These are phyloP conservation scores for Calliphora vomitoria DNA, from an alignment of 2,888 invertebrate species.

Conservation along the genomic window DNA sequence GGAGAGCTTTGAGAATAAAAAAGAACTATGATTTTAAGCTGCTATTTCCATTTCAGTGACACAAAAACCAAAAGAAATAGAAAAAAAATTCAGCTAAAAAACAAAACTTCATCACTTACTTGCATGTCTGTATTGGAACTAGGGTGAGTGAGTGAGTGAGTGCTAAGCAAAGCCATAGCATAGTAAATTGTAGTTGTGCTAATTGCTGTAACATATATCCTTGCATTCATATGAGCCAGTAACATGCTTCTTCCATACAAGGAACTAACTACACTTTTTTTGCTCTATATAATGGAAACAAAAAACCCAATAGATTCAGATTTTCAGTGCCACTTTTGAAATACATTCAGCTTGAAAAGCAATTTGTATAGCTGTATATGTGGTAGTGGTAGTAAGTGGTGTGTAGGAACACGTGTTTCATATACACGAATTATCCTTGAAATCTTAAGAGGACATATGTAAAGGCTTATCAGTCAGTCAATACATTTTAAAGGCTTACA, in stretches of 20 bases:
- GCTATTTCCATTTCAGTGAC: not conserved
- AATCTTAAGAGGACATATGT: constrained; percentile 70
- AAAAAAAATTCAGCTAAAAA: constrained; percentile 17
- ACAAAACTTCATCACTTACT: constrained; percentile 44
- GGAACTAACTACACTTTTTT: not conserved
- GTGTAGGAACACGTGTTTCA: constrained; percentile 61
- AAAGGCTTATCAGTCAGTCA: constrained; percentile 62
- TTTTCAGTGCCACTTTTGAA: constrained; percentile 33
- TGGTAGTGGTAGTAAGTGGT: constrained; percentile 28
- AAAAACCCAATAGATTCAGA: constrained; percentile 21
- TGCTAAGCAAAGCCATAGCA: constrained; percentile 39
- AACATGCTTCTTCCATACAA: not conserved
- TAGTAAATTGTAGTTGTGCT: constrained; percentile 61
- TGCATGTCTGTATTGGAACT: not conserved
- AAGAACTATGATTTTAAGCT: constrained; percentile 45
- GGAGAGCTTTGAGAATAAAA: not conserved
- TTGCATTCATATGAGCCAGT: constrained; percentile 39
- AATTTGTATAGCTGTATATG: constrained; percentile 34
- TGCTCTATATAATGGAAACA: constrained; percentile 29
- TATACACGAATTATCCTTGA: constrained; percentile 61
- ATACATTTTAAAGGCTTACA: constrained; percentile 38
- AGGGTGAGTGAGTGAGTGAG: constrained; percentile 2
- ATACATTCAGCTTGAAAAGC: constrained; percentile 36
- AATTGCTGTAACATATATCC: constrained; percentile 67
- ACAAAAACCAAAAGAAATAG: not conserved